These are phyloP conservation scores for Heliconius ethilla DNA, from an alignment of 2,888 invertebrate species.

Conservation along the genomic window DNA sequence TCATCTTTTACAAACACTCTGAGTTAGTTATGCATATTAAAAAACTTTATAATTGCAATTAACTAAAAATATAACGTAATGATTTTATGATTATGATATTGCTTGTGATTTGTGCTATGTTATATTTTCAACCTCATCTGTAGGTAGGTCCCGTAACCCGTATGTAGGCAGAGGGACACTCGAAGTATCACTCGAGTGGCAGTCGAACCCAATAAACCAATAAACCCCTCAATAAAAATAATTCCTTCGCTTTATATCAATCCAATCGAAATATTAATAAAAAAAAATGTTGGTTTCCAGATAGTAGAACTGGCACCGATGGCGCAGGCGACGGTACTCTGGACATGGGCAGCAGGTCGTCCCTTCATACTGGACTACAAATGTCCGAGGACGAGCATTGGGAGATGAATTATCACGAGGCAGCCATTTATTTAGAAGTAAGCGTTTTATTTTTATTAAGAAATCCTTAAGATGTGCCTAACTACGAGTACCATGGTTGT, in stretches of 20 bases:
- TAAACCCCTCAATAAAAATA: too few relatives aligned
- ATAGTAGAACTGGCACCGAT: conserved; percentile 61
- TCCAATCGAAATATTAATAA: not conserved
- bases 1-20: conserved; percentile 46
- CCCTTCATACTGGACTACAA: conserved; percentile 80
- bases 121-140: not conserved
- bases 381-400: conserved; percentile 85
- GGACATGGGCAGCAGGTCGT: conserved; percentile 85
- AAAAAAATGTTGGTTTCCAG: conserved; percentile 48
- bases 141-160: too few relatives aligned
- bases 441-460: not conserved
- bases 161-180: too few relatives aligned
- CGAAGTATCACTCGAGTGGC: too few relatives aligned
- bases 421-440: conserved; percentile 85
- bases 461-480: too few relatives aligned
- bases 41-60: not conserved
- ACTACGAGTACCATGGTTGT: too few relatives aligned
- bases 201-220: too few relatives aligned
- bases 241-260: too few relatives aligned
- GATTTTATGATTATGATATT: not conserved
- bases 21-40: conserved; percentile 35
- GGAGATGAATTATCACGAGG: conserved; percentile 95
- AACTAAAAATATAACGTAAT: not conserved
- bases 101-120: not conserved
- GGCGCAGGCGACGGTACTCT: conserved; percentile 72